Percentiles rank a stretch among this genome's conserved stretches.
phyloP scores from a whole-genome alignment of 2,113 vertebrate genomes.

The Tragelaphus imberbis region DNA sequence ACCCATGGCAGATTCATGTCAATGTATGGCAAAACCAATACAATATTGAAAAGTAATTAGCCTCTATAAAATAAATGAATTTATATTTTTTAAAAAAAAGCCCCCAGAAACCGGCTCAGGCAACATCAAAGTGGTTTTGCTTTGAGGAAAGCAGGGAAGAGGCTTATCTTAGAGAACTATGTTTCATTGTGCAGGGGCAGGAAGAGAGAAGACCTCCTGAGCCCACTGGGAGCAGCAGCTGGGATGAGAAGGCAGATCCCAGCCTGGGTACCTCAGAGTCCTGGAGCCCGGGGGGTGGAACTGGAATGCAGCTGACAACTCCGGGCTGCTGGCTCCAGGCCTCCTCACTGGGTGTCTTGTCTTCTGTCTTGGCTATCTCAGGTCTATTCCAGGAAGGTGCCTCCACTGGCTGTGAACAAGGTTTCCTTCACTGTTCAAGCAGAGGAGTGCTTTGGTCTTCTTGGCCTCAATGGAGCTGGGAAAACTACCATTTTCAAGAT shows the following conservation, averaged over 20 bases:
- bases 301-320: rapidly evolving
- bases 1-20: not conserved
- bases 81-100: not conserved
- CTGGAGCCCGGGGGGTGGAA: not conserved
- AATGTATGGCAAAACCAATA: not conserved
- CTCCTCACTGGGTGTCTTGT: rapidly evolving
- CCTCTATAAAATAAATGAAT: not conserved
- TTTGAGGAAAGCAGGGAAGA: not conserved
- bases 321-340: not conserved
- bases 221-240: not conserved
- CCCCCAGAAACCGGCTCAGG: not conserved
- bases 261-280: not conserved
- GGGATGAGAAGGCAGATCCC: not conserved
- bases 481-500: slow-evolving; percentile 93
- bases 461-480: slow-evolving; percentile 89
- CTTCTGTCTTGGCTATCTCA: slow-evolving; percentile 60
- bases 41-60: not conserved
- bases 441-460: slow-evolving; percentile 88
- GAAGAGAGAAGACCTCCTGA: not conserved
- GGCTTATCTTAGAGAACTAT: not conserved
- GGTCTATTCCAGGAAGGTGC: slow-evolving; percentile 81
- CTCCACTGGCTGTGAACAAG: slow-evolving; percentile 1
- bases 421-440: not conserved
- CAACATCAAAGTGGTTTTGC: not conserved
- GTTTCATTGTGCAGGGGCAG: not conserved